phyloP scores from a whole-genome alignment of 2,797 vertebrate species.

The Aulostomus chinensis region DNA sequence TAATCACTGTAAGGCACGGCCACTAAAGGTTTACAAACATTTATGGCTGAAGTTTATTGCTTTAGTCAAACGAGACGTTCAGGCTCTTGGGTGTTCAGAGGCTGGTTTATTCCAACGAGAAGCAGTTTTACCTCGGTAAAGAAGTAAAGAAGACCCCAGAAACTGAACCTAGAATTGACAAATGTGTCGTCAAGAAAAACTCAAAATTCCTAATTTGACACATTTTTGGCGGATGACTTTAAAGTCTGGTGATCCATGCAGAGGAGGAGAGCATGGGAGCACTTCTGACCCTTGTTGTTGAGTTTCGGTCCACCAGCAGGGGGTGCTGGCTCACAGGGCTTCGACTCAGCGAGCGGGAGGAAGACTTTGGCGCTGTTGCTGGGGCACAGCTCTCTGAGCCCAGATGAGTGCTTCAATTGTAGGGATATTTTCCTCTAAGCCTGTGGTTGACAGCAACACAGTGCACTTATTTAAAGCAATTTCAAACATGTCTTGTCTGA shows the following conservation, averaged over 20 bases:
- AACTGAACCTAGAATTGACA: too few species aligned
- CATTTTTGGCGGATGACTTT: too few species aligned
- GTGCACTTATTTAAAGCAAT: slow-evolving; percentile 90
- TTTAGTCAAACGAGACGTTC: too few species aligned
- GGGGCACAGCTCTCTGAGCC: slow-evolving; percentile 79
- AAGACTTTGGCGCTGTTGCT: slow-evolving; percentile 61
- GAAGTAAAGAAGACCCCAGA: too few species aligned
- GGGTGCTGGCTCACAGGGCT: slow-evolving; percentile 80
- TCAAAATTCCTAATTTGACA: background rate
- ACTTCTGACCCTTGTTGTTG: background rate
- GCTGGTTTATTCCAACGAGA: too few species aligned
- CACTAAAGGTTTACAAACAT: too few species aligned
- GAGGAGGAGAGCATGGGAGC: too few species aligned
- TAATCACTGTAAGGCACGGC: too few species aligned
- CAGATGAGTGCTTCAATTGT: slow-evolving; percentile 86
- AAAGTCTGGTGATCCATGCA: slow-evolving; percentile 3
- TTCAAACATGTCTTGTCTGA: slow-evolving; percentile 91
- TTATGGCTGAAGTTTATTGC: too few species aligned
- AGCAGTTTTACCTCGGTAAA: too few species aligned
- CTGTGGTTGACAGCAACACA: slow-evolving; percentile 87
- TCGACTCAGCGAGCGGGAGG: slow-evolving; percentile 29
- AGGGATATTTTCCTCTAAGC: slow-evolving; percentile 87
- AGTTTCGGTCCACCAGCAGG: slow-evolving; percentile 73
- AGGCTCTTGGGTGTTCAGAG: too few species aligned
- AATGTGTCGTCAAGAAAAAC: too few species aligned